These are phyloP conservation scores for Drosophila biarmipes DNA, from an alignment of 1,140 invertebrate genomes.

Conservation along the genomic window DNA sequence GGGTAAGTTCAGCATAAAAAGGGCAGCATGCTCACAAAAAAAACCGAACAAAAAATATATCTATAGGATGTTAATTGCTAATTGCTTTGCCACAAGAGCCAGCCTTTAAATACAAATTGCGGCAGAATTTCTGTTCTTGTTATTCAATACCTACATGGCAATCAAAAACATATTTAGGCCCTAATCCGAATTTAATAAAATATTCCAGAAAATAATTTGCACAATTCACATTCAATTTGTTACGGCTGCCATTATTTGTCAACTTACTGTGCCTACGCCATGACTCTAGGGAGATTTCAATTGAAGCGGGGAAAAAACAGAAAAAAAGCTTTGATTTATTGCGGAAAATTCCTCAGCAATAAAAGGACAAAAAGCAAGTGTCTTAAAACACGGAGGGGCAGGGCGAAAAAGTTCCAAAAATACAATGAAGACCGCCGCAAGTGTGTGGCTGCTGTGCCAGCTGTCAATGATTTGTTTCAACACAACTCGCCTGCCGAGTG, in stretches of 20 bases:
- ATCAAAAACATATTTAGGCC: constrained; percentile 1
- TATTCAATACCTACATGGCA: neutral
- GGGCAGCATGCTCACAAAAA: neutral
- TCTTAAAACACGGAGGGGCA: constrained; percentile 12
- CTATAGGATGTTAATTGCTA: constrained; percentile 41
- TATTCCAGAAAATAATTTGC: constrained; percentile 25
- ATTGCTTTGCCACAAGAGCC: constrained; percentile 41
- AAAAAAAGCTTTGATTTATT: constrained; percentile 15
- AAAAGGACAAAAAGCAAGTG: constrained; percentile 33
- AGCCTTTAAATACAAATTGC: constrained; percentile 36
- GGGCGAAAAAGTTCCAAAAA: constrained; percentile 35
- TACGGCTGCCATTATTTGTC: constrained; percentile 37
- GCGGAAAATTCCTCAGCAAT: constrained; percentile 13
- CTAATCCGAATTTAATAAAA: constrained; percentile 35
- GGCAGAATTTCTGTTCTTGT: neutral
- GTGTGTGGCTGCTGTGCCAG: constrained; percentile 53
- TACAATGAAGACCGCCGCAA: constrained; percentile 55
- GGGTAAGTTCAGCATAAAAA: constrained; percentile 3
- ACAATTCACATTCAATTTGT: constrained; percentile 49
- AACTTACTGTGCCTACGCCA: constrained; percentile 33
- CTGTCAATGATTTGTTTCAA: constrained; percentile 81
- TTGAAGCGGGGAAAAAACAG: neutral
- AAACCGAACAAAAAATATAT: constrained; percentile 12
- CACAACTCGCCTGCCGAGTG: constrained; percentile 60
- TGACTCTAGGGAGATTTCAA: constrained; percentile 16